phyloP scores from a whole-genome alignment of 92 coral and sea anemone species.

The Plumapathes pennacea region DNA sequence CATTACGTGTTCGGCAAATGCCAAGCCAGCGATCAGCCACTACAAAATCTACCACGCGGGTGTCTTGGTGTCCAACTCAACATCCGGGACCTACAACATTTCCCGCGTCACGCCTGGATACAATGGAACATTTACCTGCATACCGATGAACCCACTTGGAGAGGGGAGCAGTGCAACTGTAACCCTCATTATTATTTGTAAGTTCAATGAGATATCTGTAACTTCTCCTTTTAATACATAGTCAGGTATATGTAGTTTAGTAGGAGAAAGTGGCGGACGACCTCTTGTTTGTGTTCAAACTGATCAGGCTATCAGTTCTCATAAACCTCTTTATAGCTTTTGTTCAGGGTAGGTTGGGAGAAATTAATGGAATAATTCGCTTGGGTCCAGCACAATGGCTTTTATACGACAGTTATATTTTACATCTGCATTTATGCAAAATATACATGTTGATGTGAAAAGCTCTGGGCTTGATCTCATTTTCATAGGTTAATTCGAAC shows the following conservation, averaged over 20 bases:
- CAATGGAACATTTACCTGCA: constrained; percentile 76
- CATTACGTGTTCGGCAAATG: constrained; percentile 43
- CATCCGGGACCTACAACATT: constrained; percentile 53
- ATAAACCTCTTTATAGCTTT: not conserved
- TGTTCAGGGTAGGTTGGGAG: no score
- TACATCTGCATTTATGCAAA: no score
- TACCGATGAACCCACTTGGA: constrained; percentile 76
- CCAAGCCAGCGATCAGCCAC: constrained; percentile 54
- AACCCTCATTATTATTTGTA: constrained; percentile 46
- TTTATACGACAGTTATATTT: no score
- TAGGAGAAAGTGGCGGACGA: not conserved
- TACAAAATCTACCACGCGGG: constrained; percentile 54
- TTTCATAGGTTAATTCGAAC: no score
- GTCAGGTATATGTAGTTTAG: no score
- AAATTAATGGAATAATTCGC: no score
- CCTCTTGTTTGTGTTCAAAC: no score
- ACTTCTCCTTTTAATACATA: no score
- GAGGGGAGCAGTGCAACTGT: constrained; percentile 37
- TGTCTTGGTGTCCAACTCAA: constrained; percentile 22
- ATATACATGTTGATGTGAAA: no score
- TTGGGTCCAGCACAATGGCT: no score
- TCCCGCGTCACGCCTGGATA: constrained; percentile 36
- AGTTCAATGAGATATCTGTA: not conserved
- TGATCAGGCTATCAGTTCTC: no score
- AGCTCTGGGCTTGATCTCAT: no score